These are phyloP conservation scores for Meleagris gallopavo DNA, from an alignment of 2,113 vertebrate genomes.

Conservation along the genomic window DNA sequence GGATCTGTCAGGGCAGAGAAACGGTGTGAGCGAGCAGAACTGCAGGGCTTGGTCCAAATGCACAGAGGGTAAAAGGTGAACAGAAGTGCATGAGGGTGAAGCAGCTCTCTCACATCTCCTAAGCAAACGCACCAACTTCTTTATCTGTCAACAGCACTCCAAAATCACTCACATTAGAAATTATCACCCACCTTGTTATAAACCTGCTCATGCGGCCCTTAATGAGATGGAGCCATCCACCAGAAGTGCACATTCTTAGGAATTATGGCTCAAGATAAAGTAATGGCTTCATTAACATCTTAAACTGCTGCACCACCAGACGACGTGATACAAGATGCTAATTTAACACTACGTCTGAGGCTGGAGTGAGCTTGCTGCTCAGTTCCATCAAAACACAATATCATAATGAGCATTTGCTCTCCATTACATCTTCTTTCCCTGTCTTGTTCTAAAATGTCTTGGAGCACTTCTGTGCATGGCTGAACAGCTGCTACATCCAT, in stretches of 20 bases:
- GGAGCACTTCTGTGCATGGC: background rate
- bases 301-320: background rate
- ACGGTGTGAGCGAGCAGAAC: accelerated
- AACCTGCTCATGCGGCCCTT: background rate
- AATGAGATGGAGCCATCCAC: background rate
- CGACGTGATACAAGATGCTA: background rate
- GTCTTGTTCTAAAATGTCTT: background rate
- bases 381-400: no score
- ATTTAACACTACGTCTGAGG: background rate
- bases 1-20: background rate
- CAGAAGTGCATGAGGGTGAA: background rate
- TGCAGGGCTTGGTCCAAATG: background rate
- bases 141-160: background rate
- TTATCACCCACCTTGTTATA: background rate
- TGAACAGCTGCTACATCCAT: background rate
- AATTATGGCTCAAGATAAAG: background rate
- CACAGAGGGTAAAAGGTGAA: background rate
- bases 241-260: background rate
- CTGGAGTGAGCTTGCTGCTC: background rate
- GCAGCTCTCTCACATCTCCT: background rate
- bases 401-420: background rate
- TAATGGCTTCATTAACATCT: background rate
- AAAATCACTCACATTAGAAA: no score
- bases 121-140: no score
- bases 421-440: accelerated